phyloP scores from a whole-genome alignment of 35 echinoderm and acorn worm species.

The Lytechinus variegatus region DNA sequence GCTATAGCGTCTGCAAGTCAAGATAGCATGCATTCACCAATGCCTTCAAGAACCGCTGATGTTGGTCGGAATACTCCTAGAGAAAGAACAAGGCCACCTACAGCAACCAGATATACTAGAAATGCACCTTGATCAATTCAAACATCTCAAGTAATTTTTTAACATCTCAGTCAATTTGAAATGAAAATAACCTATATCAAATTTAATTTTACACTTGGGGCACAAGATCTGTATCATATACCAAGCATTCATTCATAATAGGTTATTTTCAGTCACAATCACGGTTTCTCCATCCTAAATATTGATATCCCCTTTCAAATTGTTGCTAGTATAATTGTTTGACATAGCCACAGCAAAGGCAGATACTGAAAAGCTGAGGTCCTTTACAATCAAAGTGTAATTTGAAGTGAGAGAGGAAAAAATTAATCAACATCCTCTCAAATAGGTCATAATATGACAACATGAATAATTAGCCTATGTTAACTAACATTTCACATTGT shows the following conservation, averaged over 20 bases:
- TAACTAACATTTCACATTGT: not conserved
- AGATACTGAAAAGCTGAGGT: not conserved
- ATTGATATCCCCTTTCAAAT: not conserved
- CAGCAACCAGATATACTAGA: not conserved
- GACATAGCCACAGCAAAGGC: not conserved
- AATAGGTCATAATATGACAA: not conserved
- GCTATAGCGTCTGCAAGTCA: conserved; percentile 40
- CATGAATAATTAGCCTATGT: not conserved
- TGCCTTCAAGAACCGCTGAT: conserved; percentile 16
- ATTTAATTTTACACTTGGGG: not conserved
- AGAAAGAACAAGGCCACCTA: not conserved
- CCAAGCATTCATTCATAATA: not conserved
- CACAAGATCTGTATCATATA: not conserved
- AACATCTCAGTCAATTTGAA: not conserved
- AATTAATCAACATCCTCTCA: not conserved
- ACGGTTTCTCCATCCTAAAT: not conserved
- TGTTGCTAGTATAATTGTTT: not conserved
- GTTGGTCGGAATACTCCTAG: not conserved
- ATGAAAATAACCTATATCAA: not conserved
- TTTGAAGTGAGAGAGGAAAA: not conserved
- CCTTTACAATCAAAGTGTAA: not conserved
- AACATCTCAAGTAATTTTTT: not conserved
- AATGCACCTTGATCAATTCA: not conserved
- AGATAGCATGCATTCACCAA: not conserved
- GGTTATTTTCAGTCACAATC: not conserved